phyloP scores from a whole-genome alignment of 2,888 invertebrate genomes.

The Terebella lapidaria region DNA sequence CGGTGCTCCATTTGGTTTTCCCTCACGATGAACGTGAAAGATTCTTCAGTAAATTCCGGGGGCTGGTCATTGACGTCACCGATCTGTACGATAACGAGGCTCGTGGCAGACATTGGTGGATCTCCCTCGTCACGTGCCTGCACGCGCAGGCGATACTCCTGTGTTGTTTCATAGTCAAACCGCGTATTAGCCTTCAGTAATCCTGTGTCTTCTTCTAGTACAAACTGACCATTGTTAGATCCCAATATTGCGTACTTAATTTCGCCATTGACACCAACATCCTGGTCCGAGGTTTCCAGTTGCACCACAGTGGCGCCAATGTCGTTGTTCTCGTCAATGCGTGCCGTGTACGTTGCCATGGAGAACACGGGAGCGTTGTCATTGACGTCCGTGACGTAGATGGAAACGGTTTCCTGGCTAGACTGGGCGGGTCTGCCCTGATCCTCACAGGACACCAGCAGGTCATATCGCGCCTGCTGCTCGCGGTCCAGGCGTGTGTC shows the following conservation, averaged over 20 bases:
- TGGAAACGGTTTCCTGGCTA: neutral
- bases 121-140: slow-evolving; percentile 36
- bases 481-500: neutral
- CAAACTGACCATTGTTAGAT: neutral
- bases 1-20: slow-evolving; percentile 14
- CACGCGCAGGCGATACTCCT: slow-evolving; percentile 28
- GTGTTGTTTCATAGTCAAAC: slow-evolving; percentile 15
- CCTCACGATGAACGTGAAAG: slow-evolving; percentile 12
- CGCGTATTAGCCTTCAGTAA: slow-evolving; percentile 5
- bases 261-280: neutral
- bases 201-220: slow-evolving; percentile 12
- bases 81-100: slow-evolving; percentile 30
- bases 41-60: slow-evolving; percentile 12
- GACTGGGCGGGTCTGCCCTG: neutral
- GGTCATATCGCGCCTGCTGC: neutral
- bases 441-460: neutral
- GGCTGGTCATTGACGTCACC: slow-evolving; percentile 27
- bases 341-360: neutral
- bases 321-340: neutral
- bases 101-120: slow-evolving; percentile 31
- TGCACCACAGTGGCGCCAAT: neutral
- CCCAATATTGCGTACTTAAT: neutral
- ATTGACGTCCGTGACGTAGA: neutral
- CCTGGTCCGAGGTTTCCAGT: neutral
- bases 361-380: neutral